phyloP scores from a whole-genome alignment of 1,140 invertebrate species.

The Nylanderia fulva region DNA sequence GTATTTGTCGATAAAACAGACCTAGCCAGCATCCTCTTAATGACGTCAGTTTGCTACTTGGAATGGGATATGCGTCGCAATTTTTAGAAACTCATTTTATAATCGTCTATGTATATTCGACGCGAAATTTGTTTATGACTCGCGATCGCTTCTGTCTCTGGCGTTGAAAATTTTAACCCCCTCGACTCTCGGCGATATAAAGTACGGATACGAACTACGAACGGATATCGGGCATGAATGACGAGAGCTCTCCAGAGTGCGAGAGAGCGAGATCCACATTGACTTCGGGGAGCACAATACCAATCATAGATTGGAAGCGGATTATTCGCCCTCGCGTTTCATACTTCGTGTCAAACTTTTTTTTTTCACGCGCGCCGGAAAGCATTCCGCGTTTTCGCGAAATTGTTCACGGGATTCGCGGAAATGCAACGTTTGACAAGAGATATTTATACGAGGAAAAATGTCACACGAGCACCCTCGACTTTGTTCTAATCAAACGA shows the following conservation, averaged over 20 bases:
- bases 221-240: slow-evolving; percentile 44
- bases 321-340: slow-evolving; percentile 44
- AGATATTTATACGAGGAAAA: not conserved
- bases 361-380: not conserved
- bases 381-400: slow-evolving; percentile 28
- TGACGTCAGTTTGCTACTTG: too few relatives aligned
- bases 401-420: not conserved
- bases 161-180: slow-evolving; percentile 37
- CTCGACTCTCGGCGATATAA: slow-evolving; percentile 28
- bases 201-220: slow-evolving; percentile 33
- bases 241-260: slow-evolving; percentile 32
- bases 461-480: not conserved
- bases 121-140: slow-evolving; percentile 15
- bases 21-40: too few relatives aligned
- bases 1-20: too few relatives aligned
- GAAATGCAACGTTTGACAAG: not conserved
- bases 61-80: too few relatives aligned
- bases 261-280: slow-evolving; percentile 39
- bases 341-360: slow-evolving; percentile 26
- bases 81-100: too few relatives aligned
- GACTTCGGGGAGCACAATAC: slow-evolving; percentile 57
- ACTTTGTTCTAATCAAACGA: slow-evolving; percentile 14
- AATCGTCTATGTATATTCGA: not conserved
- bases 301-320: slow-evolving; percentile 68
- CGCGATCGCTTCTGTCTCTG: slow-evolving; percentile 38